A percentile compares a stretch with the other conserved stretches of the same genome.
Conservation (phyloP, 2,113 vertebrate species). For the Tamias sibiricus region DNA sequence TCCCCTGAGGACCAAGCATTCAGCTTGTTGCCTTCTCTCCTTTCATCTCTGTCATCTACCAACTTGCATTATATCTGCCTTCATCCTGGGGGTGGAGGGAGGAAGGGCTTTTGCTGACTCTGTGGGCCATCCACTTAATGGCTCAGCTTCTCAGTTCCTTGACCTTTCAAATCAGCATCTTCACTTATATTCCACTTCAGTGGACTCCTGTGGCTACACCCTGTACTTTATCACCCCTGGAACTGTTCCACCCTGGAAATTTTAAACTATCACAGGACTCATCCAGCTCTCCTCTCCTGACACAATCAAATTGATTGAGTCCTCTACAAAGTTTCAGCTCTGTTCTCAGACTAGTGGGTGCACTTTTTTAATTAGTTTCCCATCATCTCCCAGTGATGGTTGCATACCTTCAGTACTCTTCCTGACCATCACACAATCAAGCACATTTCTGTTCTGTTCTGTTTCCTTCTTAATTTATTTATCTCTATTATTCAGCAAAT, state of each 20-base stretch:
- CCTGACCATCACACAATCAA: too few relatives aligned
- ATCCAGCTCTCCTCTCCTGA: not conserved
- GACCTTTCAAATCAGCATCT: not conserved
- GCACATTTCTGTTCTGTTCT: not conserved
- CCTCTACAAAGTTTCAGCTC: not conserved
- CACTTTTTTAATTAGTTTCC: not conserved
- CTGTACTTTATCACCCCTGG: not conserved
- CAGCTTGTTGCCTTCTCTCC: not conserved
- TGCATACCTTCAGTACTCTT: not conserved
- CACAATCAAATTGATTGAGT: not conserved
- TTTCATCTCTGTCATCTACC: not conserved
- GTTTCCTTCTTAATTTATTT: not conserved
- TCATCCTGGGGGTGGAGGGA: not conserved
- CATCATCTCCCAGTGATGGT: not conserved
- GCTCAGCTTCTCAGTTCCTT: conserved; percentile 25
- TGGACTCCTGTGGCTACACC: not conserved
- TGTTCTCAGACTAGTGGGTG: not conserved
- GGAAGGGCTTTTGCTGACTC: not conserved
- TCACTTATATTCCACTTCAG: not conserved
- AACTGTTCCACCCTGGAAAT: not conserved
- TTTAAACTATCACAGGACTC: not conserved
- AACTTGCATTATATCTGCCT: not conserved
- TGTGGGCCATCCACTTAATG: not conserved
- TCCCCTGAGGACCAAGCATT: not conserved
- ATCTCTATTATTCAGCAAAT: not conserved